A percentile compares a stretch with the other conserved stretches of the same genome.
Evolutionary conservation across 92 coral and sea anemone genomes (phyloP).

Genomic region (Parazoanthus darwini): DNA sequence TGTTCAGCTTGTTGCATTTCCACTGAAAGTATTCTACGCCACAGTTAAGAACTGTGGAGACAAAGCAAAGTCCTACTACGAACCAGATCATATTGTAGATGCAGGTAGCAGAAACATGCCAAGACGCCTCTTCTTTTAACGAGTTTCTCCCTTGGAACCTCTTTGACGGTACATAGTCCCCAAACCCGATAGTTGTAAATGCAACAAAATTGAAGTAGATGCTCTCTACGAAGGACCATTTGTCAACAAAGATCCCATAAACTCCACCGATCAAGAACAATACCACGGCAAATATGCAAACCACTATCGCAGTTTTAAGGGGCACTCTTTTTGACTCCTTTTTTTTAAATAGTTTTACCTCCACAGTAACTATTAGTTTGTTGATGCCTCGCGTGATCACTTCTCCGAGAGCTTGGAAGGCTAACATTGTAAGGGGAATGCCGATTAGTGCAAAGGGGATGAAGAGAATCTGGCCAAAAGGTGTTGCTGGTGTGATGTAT

Average conservation of each 20-base stretch:
- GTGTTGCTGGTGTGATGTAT: slow-evolving; percentile 11
- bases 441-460: slow-evolving; percentile 26
- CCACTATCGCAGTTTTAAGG: not conserved
- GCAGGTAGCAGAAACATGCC: not conserved
- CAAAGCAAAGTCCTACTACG: not conserved
- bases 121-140: not conserved
- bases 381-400: not conserved
- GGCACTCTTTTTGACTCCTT: not conserved
- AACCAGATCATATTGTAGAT: not conserved
- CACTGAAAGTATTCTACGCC: not conserved
- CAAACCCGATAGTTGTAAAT: slow-evolving; percentile 19
- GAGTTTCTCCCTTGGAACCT: not conserved
- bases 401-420: slow-evolving; percentile 13
- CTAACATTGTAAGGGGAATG: slow-evolving; percentile 18
- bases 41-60: slow-evolving; percentile 14
- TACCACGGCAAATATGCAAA: not conserved
- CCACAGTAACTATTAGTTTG: not conserved
- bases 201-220: slow-evolving; percentile 17
- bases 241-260: slow-evolving; percentile 15
- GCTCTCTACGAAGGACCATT: slow-evolving; percentile 14
- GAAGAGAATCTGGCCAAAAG: slow-evolving; percentile 1
- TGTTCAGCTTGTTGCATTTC: not conserved
- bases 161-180: slow-evolving; percentile 16
- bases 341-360: not conserved
- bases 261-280: not conserved